phyloP scores from a whole-genome alignment of 2,113 vertebrate genomes.

The Malurus melanocephalus region DNA sequence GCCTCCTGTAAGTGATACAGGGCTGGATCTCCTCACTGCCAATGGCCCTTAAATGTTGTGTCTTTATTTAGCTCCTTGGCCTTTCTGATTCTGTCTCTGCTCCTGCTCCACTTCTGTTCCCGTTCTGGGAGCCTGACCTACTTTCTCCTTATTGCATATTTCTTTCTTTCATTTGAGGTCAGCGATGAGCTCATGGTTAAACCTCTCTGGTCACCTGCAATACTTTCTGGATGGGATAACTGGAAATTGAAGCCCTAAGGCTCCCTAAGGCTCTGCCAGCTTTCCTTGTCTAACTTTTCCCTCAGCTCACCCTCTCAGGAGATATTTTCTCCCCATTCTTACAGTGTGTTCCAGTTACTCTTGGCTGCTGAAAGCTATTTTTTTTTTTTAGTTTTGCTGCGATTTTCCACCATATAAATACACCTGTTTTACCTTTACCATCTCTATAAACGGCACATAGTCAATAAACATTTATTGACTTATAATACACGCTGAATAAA shows the following conservation, averaged over 20 bases:
- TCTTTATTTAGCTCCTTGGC: slow-evolving; percentile 57
- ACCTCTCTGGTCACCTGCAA: slow-evolving; percentile 6
- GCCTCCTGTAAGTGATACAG: not conserved
- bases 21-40: not conserved
- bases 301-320: not conserved
- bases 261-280: not conserved
- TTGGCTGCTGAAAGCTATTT: not conserved
- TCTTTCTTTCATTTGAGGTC: slow-evolving; percentile 51
- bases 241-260: not conserved
- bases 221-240: slow-evolving; percentile 2
- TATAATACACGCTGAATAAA: not conserved
- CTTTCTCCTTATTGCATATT: slow-evolving; percentile 34
- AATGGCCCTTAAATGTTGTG: not conserved
- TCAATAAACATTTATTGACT: not conserved
- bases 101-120: slow-evolving; percentile 35
- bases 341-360: not conserved
- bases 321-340: not conserved
- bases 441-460: not conserved
- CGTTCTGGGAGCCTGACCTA: slow-evolving; percentile 50
- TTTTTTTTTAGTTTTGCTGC: not conserved
- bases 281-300: not conserved
- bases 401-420: not conserved
- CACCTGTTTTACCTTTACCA: not conserved
- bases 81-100: slow-evolving; percentile 34
- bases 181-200: slow-evolving; percentile 54